phyloP scores from a whole-genome alignment of 2,888 invertebrate species.

The Drosophila pegasa region DNA sequence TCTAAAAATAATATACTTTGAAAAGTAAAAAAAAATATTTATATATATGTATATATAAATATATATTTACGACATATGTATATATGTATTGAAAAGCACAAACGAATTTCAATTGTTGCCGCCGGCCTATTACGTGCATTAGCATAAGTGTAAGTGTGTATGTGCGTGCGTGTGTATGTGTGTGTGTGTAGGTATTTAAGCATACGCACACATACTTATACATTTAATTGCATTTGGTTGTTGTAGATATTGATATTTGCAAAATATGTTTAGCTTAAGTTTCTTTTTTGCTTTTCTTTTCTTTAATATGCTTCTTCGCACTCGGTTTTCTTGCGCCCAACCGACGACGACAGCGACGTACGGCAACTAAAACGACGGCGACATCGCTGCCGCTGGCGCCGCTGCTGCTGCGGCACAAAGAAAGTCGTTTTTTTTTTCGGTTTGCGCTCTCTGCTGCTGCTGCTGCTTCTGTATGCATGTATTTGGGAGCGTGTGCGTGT shows the following conservation, averaged over 20 bases:
- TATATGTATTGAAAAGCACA: constrained; percentile 54
- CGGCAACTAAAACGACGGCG: constrained; percentile 72
- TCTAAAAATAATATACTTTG: constrained; percentile 82
- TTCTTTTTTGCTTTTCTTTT: constrained; percentile 22
- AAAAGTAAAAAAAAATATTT: constrained; percentile 63
- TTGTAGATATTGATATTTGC: constrained; percentile 38
- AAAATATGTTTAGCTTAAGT: constrained; percentile 32
- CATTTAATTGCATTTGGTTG: constrained; percentile 63
- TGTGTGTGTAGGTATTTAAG: constrained; percentile 25
- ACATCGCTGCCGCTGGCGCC: constrained; percentile 51
- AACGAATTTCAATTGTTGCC: constrained; percentile 71
- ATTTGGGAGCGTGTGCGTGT: constrained; percentile 41
- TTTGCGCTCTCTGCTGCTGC: constrained; percentile 44
- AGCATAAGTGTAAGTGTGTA: constrained; percentile 9
- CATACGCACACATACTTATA: constrained; percentile 23
- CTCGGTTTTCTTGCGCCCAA: constrained; percentile 71
- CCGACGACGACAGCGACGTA: constrained; percentile 79
- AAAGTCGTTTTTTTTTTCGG: constrained; percentile 49
- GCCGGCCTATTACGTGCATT: constrained; percentile 26
- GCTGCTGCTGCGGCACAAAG: constrained; percentile 59
- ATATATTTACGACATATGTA: neutral
- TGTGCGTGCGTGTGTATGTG: constrained; percentile 17
- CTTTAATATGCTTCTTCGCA: constrained; percentile 44
- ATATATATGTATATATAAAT: neutral
- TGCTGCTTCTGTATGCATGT: constrained; percentile 51